phyloP scores from a whole-genome alignment of 2,113 vertebrate species.

The Lepidothrix coronata region DNA sequence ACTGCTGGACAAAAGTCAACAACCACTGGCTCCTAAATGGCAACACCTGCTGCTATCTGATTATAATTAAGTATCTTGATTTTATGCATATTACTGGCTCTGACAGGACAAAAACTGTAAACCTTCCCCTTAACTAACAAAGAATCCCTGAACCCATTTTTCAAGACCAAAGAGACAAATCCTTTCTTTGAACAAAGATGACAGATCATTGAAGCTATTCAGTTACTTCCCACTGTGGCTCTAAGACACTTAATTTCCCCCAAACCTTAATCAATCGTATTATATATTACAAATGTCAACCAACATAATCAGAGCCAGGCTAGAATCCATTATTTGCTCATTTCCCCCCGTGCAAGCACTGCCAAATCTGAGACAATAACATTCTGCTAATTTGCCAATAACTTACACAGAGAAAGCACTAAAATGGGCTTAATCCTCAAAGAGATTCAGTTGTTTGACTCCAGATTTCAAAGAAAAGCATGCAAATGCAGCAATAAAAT shows the following conservation, averaged over 20 bases:
- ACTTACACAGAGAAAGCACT: conserved; percentile 42
- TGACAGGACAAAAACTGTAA: not conserved
- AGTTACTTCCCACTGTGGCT: not conserved
- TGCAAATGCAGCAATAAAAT: conserved; percentile 63
- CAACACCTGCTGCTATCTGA: not conserved
- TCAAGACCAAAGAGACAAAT: not conserved
- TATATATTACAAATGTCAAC: not conserved
- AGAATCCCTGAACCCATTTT: not conserved
- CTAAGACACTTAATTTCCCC: not conserved
- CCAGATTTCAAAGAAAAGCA: conserved; percentile 45
- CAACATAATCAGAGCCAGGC: not conserved
- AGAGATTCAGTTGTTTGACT: conserved; percentile 51
- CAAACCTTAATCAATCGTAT: not conserved
- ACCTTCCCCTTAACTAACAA: not conserved
- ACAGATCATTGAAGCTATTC: not conserved
- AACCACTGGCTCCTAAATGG: not conserved
- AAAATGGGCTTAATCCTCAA: conserved; percentile 67
- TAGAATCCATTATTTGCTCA: not conserved
- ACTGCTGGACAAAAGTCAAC: not conserved
- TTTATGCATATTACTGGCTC: not conserved
- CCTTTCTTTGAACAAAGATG: not conserved
- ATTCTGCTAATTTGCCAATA: conserved; percentile 27
- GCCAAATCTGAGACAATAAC: not conserved
- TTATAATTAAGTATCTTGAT: not conserved
- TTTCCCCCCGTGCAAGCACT: not conserved